Base-by-base conservation (phyloP, 2,797 vertebrate genomes). In the Sorex maritimensis region DNA sequence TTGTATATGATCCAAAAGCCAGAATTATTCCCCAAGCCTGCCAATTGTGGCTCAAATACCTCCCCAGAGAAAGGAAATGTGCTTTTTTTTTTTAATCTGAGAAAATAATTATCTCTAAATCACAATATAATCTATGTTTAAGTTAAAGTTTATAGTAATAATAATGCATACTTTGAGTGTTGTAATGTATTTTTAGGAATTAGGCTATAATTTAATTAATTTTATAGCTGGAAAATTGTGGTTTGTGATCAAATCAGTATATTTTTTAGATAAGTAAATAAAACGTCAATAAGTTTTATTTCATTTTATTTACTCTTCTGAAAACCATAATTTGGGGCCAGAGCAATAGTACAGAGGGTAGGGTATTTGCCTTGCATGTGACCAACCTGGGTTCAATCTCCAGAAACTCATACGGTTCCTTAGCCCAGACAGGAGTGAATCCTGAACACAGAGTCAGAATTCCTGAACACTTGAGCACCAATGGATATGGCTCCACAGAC, bases 241-340 rank as follows among this genome's bases (percentile, higher is more conserved):
- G 26, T 71, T 71, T 80, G 38, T 9, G 41, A 44, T 77, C 15
- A 72, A 72, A 79, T 52, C 44, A 89, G 81, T 26, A 63, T 34
- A 5, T 67, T 80, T 55, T 91, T 91, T 65, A 84, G 52, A 89
- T 72, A 81, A 90, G 75, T 30, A 81, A 67, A 74, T 86, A 65
- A 12, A 69, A 67, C 80, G 9, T 74, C 14, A 90, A 58, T 34
- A 15, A 1, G 69, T 77, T 77, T 84, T 38, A 73, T 68, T 72
- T 4, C 5, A 80, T 80, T 90, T 74, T 78, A 7, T 80, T 46
- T 3, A 81, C 49, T 80, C 52, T 92, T 78, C 10, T 61, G 65
- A 80, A 81, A 92, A 89, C 5, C 63, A 9, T 24, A 81, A 77
- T 87, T 87, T 78, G 58, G 19, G 17, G 15, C 4, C 17, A 61